phyloP scores from a whole-genome alignment of 92 coral and sea anemone genomes.

The Parazoanthus darwini region DNA sequence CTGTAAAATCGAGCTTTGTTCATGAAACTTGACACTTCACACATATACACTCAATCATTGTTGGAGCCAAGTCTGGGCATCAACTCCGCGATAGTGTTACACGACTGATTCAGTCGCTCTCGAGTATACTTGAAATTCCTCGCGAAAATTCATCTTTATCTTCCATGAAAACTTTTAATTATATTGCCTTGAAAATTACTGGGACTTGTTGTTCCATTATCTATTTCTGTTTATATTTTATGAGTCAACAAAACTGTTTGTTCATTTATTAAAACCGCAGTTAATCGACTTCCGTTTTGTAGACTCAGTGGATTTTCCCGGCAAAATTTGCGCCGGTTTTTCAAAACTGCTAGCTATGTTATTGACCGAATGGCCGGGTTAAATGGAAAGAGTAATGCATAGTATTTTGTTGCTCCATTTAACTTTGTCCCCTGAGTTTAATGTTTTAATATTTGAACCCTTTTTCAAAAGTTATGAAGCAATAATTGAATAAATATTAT shows the following conservation, averaged over 20 bases:
- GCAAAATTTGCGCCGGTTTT: too few species aligned
- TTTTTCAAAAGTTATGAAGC: neutral
- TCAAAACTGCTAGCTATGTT: too few species aligned
- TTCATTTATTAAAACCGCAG: neutral
- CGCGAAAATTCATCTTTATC: neutral
- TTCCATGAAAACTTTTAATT: neutral
- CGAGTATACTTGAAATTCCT: constrained; percentile 5
- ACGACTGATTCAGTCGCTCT: neutral
- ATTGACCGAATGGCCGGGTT: too few species aligned
- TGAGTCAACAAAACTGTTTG: neutral
- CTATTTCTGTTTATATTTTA: neutral
- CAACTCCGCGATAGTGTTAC: constrained; percentile 38
- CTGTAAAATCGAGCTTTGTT: too few species aligned
- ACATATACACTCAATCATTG: constrained; percentile 86
- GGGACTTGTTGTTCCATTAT: neutral
- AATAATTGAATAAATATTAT: neutral
- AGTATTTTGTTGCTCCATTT: neutral
- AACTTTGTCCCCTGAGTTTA: neutral
- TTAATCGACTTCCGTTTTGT: neutral
- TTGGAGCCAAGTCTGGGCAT: constrained; percentile 38
- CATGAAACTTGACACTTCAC: constrained; percentile 60
- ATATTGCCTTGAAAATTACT: neutral
- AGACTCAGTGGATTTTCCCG: too few species aligned
- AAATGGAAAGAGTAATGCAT: too few species aligned
- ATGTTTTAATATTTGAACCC: neutral